Conservation (phyloP, 2,797 vertebrate species). For the Amphiprion clarkii region DNA sequence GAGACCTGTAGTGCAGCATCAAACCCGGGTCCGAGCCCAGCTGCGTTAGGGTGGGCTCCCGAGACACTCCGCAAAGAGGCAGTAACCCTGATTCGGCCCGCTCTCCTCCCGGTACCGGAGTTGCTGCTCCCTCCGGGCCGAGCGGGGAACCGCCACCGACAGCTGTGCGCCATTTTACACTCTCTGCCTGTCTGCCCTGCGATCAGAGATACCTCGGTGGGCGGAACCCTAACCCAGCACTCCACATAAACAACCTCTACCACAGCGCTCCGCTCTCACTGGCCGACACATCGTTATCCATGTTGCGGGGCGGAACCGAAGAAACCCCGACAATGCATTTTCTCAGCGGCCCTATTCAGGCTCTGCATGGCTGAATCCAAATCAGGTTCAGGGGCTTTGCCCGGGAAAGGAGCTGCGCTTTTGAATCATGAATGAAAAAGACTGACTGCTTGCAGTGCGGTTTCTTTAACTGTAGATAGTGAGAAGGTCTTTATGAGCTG, state of each 20-base stretch:
- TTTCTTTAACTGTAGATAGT: slow-evolving; percentile 5
- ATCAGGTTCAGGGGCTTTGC: slow-evolving; percentile 84
- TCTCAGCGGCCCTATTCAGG: slow-evolving; percentile 65
- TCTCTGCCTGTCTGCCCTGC: slow-evolving; percentile 95
- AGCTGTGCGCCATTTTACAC: slow-evolving; percentile 99
- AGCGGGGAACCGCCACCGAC: slow-evolving; percentile 99
- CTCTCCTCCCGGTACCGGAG: slow-evolving; percentile 92
- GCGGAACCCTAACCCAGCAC: slow-evolving; percentile 89
- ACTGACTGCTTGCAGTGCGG: slow-evolving; percentile 5
- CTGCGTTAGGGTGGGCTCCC: slow-evolving; percentile 79
- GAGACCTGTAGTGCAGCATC: slow-evolving; percentile 98
- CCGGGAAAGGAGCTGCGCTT: slow-evolving; percentile 81
- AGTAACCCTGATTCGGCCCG: slow-evolving; percentile 89
- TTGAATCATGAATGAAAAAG: slow-evolving; percentile 67
- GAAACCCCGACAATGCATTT: slow-evolving; percentile 86
- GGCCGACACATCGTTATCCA: slow-evolving; percentile 79
- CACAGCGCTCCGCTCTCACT: slow-evolving; percentile 74
- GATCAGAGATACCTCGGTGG: slow-evolving; percentile 92
- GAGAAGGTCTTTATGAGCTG: background rate
- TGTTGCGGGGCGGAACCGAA: slow-evolving; percentile 82
- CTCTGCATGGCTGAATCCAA: slow-evolving; percentile 70
- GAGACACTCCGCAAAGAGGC: slow-evolving; percentile 87
- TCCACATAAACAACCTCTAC: slow-evolving; percentile 84
- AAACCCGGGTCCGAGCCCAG: slow-evolving; percentile 93
- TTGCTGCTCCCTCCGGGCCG: slow-evolving; percentile 97